Conservation (phyloP, 1,140 invertebrate species). For the Drosophila bocqueti region DNA sequence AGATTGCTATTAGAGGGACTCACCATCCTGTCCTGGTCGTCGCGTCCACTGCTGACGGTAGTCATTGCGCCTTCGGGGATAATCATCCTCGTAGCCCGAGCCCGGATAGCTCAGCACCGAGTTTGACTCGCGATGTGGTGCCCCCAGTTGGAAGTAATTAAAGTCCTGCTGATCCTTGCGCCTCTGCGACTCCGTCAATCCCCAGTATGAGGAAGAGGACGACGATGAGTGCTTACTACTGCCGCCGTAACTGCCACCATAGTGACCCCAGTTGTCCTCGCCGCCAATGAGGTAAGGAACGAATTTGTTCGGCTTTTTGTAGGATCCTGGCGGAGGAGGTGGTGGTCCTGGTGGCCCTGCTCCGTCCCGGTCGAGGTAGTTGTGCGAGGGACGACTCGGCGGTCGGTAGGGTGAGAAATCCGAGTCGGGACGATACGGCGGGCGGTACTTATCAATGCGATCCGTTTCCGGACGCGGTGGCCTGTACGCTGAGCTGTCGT, state of each 20-base stretch:
- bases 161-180: constrained; percentile 80
- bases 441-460: constrained; percentile 72
- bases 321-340: constrained; percentile 15
- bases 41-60: constrained; percentile 77
- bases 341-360: constrained; percentile 39
- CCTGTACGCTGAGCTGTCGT: constrained; percentile 65
- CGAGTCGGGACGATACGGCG: constrained; percentile 69
- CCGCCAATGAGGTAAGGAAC: constrained; percentile 79
- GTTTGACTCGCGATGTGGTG: constrained; percentile 59
- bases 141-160: constrained; percentile 81
- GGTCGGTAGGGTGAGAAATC: constrained; percentile 77
- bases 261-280: constrained; percentile 76
- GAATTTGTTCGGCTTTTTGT: constrained; percentile 77
- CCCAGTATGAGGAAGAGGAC: constrained; percentile 66
- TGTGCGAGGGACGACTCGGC: constrained; percentile 56
- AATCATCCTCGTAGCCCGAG: constrained; percentile 72
- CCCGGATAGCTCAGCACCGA: constrained; percentile 76
- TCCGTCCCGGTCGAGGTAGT: constrained; percentile 78
- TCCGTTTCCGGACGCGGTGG: constrained; percentile 67
- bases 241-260: constrained; percentile 85
- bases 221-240: constrained; percentile 71
- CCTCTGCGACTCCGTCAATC: constrained; percentile 66
- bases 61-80: constrained; percentile 63
- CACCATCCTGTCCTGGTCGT: constrained; percentile 79
- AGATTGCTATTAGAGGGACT: too few species aligned